Evolutionary conservation across 2,113 vertebrate genomes (phyloP).

Genomic region (Corythornis cristatus): DNA sequence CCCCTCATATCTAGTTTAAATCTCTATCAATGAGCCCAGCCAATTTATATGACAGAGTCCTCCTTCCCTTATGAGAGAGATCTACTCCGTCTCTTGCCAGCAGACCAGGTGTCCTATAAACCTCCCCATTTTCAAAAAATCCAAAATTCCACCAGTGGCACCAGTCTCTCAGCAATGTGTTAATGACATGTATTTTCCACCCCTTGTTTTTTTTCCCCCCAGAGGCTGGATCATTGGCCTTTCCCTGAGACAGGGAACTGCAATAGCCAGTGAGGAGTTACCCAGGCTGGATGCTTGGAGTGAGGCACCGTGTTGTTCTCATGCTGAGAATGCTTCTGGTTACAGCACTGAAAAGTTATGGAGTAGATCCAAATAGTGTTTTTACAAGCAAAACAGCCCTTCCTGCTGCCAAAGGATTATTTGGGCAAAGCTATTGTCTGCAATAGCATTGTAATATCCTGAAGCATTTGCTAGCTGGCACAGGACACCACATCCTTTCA

Average conservation of each 20-base stretch:
- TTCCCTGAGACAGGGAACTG: not conserved
- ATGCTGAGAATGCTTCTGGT: not conserved
- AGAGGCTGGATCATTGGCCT: not conserved
- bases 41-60: no score
- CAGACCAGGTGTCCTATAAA: no score
- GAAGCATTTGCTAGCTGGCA: conserved; percentile 34
- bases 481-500: not conserved
- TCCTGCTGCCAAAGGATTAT: not conserved
- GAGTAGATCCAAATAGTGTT: not conserved
- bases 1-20: no score
- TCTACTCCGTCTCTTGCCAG: no score
- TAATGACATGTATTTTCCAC: no score
- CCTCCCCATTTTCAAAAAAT: no score
- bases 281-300: accelerated
- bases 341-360: accelerated
- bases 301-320: not conserved
- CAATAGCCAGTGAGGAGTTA: accelerated
- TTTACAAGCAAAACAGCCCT: not conserved
- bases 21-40: no score
- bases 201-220: no score
- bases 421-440: not conserved
- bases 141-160: no score
- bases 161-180: no score
- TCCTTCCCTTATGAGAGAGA: no score
- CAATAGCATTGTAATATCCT: conserved; percentile 50